Conservation (phyloP, 2,113 vertebrate genomes). For the Bucco capensis region DNA sequence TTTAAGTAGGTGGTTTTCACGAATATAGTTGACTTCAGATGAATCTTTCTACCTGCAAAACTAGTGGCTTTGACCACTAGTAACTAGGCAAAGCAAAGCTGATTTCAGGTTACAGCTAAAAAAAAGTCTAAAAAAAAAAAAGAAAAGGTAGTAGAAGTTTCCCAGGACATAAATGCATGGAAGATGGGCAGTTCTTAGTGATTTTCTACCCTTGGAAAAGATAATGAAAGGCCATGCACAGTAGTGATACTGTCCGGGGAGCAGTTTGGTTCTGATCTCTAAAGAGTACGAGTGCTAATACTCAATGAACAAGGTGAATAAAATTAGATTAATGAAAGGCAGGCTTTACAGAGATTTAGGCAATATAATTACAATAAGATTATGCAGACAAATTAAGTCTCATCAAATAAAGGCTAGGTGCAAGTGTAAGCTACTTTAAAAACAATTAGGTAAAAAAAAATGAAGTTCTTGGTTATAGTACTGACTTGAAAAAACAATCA, state of each 20-base stretch:
- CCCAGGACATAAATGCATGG: not conserved
- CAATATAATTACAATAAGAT: not conserved
- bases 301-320: not conserved
- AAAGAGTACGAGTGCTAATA: not conserved
- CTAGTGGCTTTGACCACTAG: not conserved
- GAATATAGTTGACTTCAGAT: not conserved
- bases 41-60: not conserved
- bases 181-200: not conserved
- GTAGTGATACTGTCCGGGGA: not conserved
- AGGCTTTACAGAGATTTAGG: not conserved
- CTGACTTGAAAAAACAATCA: not conserved
- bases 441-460: not conserved
- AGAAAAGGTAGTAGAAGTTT: not conserved
- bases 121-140: not conserved
- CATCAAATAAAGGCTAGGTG: not conserved
- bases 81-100: not conserved
- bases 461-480: not conserved
- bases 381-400: not conserved
- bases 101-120: not conserved
- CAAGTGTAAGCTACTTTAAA: not conserved
- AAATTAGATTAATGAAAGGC: not conserved
- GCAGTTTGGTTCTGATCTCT: not conserved
- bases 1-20: not conserved
- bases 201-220: not conserved
- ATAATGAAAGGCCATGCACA: not conserved